A percentile compares a stretch with the other conserved stretches of the same genome.
Evolutionary conservation across 2,113 vertebrate species (phyloP).

Genomic region (Phaethornis superciliosus): DNA sequence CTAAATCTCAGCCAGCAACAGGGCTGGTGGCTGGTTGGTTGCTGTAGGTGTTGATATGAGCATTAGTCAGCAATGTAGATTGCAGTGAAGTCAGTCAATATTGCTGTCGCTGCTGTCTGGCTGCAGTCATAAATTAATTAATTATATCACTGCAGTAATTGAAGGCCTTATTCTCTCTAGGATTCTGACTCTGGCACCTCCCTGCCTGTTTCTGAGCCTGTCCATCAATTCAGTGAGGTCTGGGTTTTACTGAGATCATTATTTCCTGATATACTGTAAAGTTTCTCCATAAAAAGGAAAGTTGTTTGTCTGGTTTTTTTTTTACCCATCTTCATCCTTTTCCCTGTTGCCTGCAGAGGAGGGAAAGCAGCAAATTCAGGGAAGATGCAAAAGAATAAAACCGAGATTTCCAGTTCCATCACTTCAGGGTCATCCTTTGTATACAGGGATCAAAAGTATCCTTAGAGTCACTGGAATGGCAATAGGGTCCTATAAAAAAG

Average conservation of each 20-base stretch:
- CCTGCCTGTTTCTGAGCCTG: conserved; percentile 24
- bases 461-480: background rate
- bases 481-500: accelerated
- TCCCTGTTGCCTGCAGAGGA: background rate
- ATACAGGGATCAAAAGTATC: accelerated
- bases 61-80: conserved; percentile 77
- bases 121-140: conserved; percentile 66
- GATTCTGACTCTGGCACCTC: conserved; percentile 45
- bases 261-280: conserved; percentile 3
- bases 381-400: background rate
- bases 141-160: conserved; percentile 67
- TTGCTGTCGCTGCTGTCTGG: conserved; percentile 60
- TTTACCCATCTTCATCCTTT: background rate
- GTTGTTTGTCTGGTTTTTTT: background rate
- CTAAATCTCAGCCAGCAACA: conserved; percentile 51
- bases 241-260: background rate
- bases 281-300: background rate
- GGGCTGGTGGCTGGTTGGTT: conserved; percentile 32
- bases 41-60: conserved; percentile 80
- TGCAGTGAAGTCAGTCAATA: conserved; percentile 73
- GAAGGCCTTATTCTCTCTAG: conserved; percentile 34
- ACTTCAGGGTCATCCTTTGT: background rate
- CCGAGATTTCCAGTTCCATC: background rate
- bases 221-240: conserved; percentile 30
- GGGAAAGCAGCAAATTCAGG: background rate